These are phyloP conservation scores for Esox niger DNA, from an alignment of 2,113 vertebrate species.

Conservation along the genomic window DNA sequence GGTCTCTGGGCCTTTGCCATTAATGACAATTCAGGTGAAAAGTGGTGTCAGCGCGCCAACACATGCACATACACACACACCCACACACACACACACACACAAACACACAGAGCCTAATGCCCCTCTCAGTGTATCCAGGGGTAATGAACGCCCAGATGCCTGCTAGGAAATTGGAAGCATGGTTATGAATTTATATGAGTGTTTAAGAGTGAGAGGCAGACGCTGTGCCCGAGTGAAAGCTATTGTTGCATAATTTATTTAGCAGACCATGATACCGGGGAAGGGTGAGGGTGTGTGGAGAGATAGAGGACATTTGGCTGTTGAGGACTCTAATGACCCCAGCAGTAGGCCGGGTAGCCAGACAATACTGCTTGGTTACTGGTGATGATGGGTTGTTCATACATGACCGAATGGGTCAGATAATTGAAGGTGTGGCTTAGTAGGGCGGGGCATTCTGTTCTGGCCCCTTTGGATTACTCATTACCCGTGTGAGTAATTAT, in stretches of 20 bases:
- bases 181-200: constrained; percentile 85
- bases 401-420: too few species aligned
- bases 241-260: constrained; percentile 59
- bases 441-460: too few species aligned
- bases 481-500: too few species aligned
- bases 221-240: constrained; percentile 53
- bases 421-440: too few species aligned
- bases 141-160: constrained; percentile 60
- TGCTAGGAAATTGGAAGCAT: constrained; percentile 62
- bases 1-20: constrained; percentile 42
- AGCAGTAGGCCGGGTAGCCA: too few species aligned
- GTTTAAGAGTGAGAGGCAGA: constrained; percentile 55
- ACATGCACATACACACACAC: too few species aligned
- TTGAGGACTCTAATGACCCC: background rate
- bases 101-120: constrained; percentile 49
- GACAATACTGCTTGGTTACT: too few species aligned
- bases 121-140: constrained; percentile 41
- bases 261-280: constrained; percentile 39
- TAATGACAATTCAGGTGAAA: constrained; percentile 59
- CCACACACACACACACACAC: too few species aligned
- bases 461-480: too few species aligned
- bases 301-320: background rate
- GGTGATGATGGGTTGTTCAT: too few species aligned
- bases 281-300: background rate
- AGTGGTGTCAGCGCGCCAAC: constrained; percentile 49